These are phyloP conservation scores for Tichodroma muraria DNA, from an alignment of 2,113 vertebrate species.

Conservation along the genomic window DNA sequence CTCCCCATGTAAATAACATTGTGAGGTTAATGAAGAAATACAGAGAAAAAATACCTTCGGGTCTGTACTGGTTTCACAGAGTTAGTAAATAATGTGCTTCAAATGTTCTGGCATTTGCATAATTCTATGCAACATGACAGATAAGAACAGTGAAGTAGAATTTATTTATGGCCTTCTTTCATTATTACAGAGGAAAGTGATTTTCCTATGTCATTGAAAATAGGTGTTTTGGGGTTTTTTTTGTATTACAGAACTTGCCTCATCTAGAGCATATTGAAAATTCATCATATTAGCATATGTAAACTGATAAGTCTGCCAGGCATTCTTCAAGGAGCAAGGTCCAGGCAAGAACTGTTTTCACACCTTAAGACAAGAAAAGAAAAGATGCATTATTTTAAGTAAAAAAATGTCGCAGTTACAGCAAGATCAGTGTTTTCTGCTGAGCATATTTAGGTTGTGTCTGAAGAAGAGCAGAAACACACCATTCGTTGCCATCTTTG, in stretches of 20 bases:
- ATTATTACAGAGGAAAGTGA: background rate
- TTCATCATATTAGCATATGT: background rate
- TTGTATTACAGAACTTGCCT: background rate
- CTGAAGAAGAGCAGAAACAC: background rate
- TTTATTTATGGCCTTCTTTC: background rate
- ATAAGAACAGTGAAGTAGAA: background rate
- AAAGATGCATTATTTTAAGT: background rate
- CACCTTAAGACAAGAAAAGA: background rate
- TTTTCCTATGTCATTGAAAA: background rate
- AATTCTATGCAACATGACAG: background rate
- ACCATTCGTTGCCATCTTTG: fast-evolving
- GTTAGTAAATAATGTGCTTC: background rate
- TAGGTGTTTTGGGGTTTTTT: background rate
- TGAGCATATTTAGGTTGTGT: background rate
- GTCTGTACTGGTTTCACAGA: background rate
- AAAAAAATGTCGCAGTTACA: background rate
- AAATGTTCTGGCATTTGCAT: background rate
- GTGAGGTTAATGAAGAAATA: background rate
- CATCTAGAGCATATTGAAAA: background rate
- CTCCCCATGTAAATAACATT: background rate
- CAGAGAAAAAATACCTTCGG: background rate
- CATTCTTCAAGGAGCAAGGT: background rate
- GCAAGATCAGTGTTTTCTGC: background rate
- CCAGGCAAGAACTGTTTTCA: background rate
- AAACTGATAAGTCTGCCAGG: background rate